Evolutionary conservation across 2,113 vertebrate genomes (phyloP).

Genomic region (Galemys pyrenaicus): DNA sequence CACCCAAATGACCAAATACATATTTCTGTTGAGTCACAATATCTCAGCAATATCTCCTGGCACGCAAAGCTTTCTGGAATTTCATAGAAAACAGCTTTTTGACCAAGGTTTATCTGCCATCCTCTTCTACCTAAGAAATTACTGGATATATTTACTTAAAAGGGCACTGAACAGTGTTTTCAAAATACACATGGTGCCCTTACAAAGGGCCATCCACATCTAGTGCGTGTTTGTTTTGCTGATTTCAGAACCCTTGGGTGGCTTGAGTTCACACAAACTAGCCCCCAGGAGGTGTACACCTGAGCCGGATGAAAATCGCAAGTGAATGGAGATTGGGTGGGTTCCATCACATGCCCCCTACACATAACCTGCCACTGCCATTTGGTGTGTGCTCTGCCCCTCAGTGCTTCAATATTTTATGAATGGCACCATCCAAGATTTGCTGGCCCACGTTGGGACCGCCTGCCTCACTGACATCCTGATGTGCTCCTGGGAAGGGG

Average conservation of each 20-base stretch:
- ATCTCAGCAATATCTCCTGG: background rate
- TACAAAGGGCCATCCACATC: background rate
- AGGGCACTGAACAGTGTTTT: background rate
- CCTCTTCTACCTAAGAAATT: background rate
- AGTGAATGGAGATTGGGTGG: conserved; percentile 13
- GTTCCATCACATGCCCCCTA: background rate
- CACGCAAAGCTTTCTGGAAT: background rate
- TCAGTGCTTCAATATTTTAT: conserved; percentile 42
- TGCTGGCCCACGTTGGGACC: background rate
- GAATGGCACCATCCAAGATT: conserved; percentile 68
- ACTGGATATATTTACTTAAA: background rate
- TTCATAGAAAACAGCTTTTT: background rate
- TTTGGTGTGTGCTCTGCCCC: background rate
- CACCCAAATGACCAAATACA: background rate
- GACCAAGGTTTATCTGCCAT: background rate
- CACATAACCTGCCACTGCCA: background rate
- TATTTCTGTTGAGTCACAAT: background rate
- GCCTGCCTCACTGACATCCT: conserved; percentile 19
- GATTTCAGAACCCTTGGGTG: background rate
- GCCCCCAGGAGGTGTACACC: background rate
- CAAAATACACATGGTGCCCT: background rate
- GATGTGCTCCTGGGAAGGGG: background rate
- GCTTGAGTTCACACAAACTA: background rate
- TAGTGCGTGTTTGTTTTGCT: background rate
- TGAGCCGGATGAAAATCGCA: background rate